Evolutionary conservation across 2,888 invertebrate genomes (phyloP), one percentile per base, ranked within the genome.

Genomic region (Blastobasis lacticolella): DNA sequence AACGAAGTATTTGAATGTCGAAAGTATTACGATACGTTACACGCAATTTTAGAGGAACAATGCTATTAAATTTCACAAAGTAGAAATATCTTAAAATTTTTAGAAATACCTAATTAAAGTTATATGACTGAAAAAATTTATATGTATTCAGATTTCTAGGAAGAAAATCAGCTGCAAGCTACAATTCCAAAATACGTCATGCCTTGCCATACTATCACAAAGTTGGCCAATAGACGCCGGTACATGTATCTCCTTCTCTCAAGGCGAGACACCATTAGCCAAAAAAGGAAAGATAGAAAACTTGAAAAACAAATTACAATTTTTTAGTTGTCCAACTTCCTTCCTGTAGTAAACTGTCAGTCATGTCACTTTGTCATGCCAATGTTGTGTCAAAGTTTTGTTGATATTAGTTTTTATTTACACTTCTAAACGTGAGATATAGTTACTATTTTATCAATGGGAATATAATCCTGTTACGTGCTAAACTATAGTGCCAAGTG

Each of bases 351-450:
- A 67, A 66, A 9, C 40, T 45, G 40, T 49, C 49, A 49, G 38
- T 10, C 10, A 6, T 73, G 80, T 79, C 81, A 79, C 66, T 74
- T 77, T 68, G 68, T 70, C 71, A 75, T 64, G 59, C 65, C 71
- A 60, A 63, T 67, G 66, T 70, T 64, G 75, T 82, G 78, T 81
- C 85, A 85, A 83, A 83, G 74, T 84, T 75, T 84, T 85, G 84
- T 87, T 87, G 84, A 78, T 86, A 78, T 74, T 78, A 73, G 71
- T 69, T 74, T 64, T 70, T 67, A 71, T 49, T 71, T 66, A 67
- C 66, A 62, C 62, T 69, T 76, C 70, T 76, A 70, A 70, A 64
- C 63, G 61, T 72, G 59, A 63, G 60, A 57, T 69, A 64, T 61
- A 63, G 67, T 64, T 63, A 57, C 53, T 61, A 55, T 71, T 73